Conservation (phyloP, 2,888 invertebrate species). For the Ommatoiulus sabulosus region DNA sequence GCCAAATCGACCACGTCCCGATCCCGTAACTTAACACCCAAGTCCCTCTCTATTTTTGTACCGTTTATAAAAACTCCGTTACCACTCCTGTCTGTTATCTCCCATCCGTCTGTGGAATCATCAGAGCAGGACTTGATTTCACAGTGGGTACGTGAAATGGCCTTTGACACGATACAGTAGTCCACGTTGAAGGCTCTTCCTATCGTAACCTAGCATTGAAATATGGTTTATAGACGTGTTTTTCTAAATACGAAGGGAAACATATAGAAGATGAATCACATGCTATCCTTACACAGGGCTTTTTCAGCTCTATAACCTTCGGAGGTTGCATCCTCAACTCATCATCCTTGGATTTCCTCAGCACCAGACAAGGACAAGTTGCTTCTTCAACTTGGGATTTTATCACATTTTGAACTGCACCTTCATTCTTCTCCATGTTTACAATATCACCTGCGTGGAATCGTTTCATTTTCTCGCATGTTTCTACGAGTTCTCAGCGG, state of each 20-base stretch:
- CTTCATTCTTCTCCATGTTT: background rate
- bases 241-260: background rate
- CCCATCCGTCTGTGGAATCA: background rate
- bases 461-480: background rate
- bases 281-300: background rate
- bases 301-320: background rate
- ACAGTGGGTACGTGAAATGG: background rate
- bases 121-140: background rate
- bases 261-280: background rate
- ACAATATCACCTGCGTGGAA: background rate
- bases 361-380: background rate
- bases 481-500: background rate
- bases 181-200: background rate
- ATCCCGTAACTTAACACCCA: background rate
- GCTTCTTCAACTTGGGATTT: background rate
- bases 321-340: background rate
- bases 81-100: background rate
- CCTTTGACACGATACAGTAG: background rate
- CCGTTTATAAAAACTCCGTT: constrained; percentile 35
- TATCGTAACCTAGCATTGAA: background rate
- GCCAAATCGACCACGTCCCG: background rate
- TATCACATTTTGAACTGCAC: background rate
- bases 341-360: background rate
- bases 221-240: background rate
- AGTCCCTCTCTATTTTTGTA: background rate